A percentile compares a stretch with the other conserved stretches of the same genome.
Evolutionary conservation across 2,888 invertebrate species (phyloP).

Genomic region (Macaria liturata): DNA sequence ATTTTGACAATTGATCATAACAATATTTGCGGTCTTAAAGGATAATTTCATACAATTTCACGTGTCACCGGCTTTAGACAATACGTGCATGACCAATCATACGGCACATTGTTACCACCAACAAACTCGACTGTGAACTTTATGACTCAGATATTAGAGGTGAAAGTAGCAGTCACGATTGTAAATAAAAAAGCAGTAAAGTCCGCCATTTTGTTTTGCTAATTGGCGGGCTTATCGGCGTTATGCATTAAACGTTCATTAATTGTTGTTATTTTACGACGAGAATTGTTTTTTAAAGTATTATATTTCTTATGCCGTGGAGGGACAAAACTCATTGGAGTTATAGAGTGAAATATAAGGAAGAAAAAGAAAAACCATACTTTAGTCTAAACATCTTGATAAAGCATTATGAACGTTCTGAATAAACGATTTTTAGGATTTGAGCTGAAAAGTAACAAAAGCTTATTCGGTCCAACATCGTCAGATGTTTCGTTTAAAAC

Average conservation of each 20-base stretch:
- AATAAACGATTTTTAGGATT: too few species aligned
- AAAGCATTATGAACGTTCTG: too few species aligned
- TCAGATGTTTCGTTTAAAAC: too few species aligned
- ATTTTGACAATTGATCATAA: conserved; percentile 2
- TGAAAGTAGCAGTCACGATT: conserved; percentile 16
- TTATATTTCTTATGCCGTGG: conserved; percentile 58
- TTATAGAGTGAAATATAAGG: too few species aligned
- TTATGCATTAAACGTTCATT: conserved; percentile 68
- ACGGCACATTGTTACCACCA: conserved; percentile 43
- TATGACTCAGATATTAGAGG: conserved; percentile 22
- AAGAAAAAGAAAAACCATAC: too few species aligned
- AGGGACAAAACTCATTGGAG: conserved; percentile 17
- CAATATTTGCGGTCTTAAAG: conserved; percentile 27
- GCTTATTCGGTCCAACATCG: too few species aligned
- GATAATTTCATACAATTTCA: conserved; percentile 45
- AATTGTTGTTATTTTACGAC: conserved; percentile 63
- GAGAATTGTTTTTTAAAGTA: conserved; percentile 38
- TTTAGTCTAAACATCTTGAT: too few species aligned
- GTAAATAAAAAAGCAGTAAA: conserved; percentile 56
- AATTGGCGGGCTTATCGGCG: conserved; percentile 73
- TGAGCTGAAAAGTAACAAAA: too few species aligned
- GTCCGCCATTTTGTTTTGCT: conserved; percentile 61
- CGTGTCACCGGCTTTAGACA: conserved; percentile 51
- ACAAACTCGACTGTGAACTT: conserved; percentile 24
- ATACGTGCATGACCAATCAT: conserved; percentile 52